These are phyloP conservation scores for Cyclargus thomasi DNA, from an alignment of 1,140 invertebrate species.

Conservation along the genomic window DNA sequence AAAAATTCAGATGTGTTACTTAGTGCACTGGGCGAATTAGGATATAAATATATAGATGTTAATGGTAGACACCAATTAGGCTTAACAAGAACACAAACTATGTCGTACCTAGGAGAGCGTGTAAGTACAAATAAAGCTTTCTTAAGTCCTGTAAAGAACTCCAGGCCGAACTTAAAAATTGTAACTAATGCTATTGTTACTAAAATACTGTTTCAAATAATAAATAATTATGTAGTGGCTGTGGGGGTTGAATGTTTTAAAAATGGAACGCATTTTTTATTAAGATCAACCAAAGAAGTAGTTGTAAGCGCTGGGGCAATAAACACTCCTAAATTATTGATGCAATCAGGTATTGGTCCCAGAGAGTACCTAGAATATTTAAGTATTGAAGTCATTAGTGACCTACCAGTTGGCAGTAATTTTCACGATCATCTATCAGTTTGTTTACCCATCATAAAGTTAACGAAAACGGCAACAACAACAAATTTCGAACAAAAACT, in stretches of 20 bases:
- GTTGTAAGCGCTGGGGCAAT: constrained; percentile 75
- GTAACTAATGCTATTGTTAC: constrained; percentile 78
- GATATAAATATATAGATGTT: constrained; percentile 63
- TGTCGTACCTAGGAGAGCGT: constrained; percentile 69
- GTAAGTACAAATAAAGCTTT: constrained; percentile 60
- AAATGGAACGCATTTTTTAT: constrained; percentile 51
- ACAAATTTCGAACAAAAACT: constrained; percentile 70
- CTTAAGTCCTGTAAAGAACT: constrained; percentile 55
- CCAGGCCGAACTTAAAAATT: constrained; percentile 81
- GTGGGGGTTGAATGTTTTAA: constrained; percentile 57
- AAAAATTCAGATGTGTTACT: constrained; percentile 67
- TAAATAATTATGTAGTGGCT: constrained; percentile 42
- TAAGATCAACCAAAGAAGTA: constrained; percentile 73
- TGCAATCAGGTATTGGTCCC: constrained; percentile 71
- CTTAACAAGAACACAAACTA: constrained; percentile 68
- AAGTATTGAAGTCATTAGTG: constrained; percentile 71
- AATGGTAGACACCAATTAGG: constrained; percentile 73
- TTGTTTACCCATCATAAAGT: constrained; percentile 74
- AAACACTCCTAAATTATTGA: constrained; percentile 74
- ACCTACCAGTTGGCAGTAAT: constrained; percentile 85
- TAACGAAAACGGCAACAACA: constrained; percentile 75
- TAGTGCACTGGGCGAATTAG: constrained; percentile 65
- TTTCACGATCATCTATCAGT: constrained; percentile 79
- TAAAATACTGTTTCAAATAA: constrained; percentile 52
- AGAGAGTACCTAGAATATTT: constrained; percentile 69